A percentile compares a stretch with the other conserved stretches of the same genome.
phyloP scores from a whole-genome alignment of 1,140 invertebrate genomes.

The Cardiocondyla obscurior region DNA sequence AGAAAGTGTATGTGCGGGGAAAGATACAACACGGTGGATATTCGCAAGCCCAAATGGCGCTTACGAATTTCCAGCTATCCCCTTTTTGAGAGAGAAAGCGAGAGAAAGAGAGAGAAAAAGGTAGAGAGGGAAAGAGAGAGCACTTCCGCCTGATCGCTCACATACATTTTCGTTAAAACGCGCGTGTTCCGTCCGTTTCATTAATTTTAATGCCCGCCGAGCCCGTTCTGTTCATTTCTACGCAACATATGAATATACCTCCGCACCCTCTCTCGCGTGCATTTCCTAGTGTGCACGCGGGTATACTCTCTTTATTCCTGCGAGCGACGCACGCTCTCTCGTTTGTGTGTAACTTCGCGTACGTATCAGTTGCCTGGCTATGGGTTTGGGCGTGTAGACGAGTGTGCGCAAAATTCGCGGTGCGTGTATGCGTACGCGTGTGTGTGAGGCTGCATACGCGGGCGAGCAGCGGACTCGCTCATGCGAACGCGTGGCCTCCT shows the following conservation, averaged over 20 bases:
- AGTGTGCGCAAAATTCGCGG: too few relatives aligned
- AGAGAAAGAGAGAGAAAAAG: constrained; percentile 13
- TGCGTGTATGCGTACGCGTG: background rate
- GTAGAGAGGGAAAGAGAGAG: constrained; percentile 15
- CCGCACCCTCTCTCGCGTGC: constrained; percentile 44
- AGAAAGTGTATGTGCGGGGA: background rate
- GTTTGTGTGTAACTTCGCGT: background rate
- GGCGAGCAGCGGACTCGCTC: constrained; percentile 66
- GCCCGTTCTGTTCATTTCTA: constrained; percentile 80
- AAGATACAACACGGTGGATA: constrained; percentile 44
- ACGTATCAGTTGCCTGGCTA: background rate
- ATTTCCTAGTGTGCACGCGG: constrained; percentile 32
- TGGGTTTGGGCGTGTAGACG: background rate
- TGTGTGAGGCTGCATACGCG: constrained; percentile 55
- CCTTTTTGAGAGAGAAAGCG: constrained; percentile 12
- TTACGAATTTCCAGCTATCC: constrained; percentile 14
- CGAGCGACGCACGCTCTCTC: constrained; percentile 34
- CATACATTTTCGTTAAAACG: constrained; percentile 80
- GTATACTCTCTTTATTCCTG: constrained; percentile 54
- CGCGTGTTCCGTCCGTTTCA: constrained; percentile 80
- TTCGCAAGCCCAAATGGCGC: constrained; percentile 27
- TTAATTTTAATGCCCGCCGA: constrained; percentile 81
- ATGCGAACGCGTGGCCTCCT: constrained; percentile 72
- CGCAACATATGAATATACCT: constrained; percentile 78
- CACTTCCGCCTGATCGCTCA: constrained; percentile 78